Evolutionary conservation across 2,797 vertebrate species (phyloP).

Genomic region (Pangasius mekongensis): DNA sequence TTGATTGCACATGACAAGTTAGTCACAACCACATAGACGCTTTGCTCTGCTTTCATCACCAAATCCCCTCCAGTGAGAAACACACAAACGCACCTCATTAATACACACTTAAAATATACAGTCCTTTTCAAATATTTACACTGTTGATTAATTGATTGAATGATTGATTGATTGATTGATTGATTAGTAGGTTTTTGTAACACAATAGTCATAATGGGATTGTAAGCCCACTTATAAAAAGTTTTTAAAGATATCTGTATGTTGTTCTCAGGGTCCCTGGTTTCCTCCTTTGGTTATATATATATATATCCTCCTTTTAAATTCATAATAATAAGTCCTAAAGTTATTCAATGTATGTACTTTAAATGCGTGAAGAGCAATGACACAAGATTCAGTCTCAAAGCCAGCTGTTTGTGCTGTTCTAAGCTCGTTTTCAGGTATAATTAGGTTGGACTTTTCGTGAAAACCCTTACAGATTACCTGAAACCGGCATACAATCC

Average conservation of each 20-base stretch:
- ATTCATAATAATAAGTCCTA: neutral
- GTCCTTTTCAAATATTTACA: conserved; percentile 8
- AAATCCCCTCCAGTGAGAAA: conserved; percentile 21
- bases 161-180: conserved; percentile 6
- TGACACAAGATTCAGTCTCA: neutral
- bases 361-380: neutral
- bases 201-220: neutral
- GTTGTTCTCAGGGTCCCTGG: neutral
- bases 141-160: conserved; percentile 1
- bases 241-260: neutral
- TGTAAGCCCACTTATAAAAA: neutral
- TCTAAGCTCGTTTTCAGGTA: neutral
- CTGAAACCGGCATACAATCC: neutral
- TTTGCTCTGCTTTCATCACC: conserved; percentile 40
- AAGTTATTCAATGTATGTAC: neutral
- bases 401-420: neutral
- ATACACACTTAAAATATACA: conserved; percentile 16
- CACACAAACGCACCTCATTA: conserved; percentile 21
- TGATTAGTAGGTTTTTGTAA: neutral
- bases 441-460: neutral
- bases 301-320: neutral
- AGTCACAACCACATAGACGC: conserved; percentile 43
- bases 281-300: neutral
- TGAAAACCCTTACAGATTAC: neutral
- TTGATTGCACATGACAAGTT: conserved; percentile 60